Evolutionary conservation across 2,797 vertebrate genomes (phyloP).

Genomic region (Mus caroli): DNA sequence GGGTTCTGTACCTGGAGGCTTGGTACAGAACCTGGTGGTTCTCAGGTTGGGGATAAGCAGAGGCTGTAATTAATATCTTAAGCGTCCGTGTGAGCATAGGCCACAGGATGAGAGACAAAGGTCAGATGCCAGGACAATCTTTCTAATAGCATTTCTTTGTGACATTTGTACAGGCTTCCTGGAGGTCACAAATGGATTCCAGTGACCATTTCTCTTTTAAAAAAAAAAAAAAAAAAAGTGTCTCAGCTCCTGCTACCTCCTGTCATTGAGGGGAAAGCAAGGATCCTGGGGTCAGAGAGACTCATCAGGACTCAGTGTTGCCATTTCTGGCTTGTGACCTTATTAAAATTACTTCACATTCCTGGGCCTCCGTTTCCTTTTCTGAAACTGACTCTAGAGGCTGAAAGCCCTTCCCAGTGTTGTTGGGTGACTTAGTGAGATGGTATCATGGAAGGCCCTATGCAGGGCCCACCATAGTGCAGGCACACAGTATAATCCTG

Average conservation of each 20-base stretch:
- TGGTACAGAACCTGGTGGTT: not conserved
- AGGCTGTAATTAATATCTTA: too few relatives aligned
- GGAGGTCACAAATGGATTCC: not conserved
- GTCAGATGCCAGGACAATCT: accelerated
- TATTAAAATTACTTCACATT: not conserved
- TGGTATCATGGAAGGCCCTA: accelerated
- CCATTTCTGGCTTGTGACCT: not conserved
- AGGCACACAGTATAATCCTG: not conserved
- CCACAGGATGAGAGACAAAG: not conserved
- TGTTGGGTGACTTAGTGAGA: not conserved
- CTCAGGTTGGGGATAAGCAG: accelerated
- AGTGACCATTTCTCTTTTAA: not conserved
- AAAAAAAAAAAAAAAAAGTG: not conserved
- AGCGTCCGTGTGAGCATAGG: not conserved
- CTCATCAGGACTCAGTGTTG: not conserved
- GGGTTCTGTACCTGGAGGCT: not conserved
- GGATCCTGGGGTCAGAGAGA: not conserved
- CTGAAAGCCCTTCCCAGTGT: not conserved
- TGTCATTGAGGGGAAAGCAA: not conserved
- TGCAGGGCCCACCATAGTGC: not conserved
- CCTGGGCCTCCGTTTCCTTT: not conserved
- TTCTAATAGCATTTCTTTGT: not conserved
- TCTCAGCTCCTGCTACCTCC: not conserved
- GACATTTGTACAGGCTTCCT: not conserved
- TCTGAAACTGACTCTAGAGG: not conserved